phyloP scores from a whole-genome alignment of 2,797 vertebrate genomes.

The Valencia hispanica region DNA sequence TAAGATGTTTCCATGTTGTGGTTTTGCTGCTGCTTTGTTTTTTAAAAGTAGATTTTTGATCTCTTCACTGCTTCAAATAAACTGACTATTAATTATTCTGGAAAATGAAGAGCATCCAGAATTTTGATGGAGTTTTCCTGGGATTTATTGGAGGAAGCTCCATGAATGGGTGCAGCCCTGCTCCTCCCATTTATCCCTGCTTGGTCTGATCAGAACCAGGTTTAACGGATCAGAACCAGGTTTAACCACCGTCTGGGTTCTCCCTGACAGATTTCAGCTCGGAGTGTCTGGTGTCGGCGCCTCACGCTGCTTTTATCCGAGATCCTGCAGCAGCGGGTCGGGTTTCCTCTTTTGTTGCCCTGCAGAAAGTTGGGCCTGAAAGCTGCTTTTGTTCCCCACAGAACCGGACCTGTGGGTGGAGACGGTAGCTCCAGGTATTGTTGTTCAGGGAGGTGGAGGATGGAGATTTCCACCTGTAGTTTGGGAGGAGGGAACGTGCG shows the following conservation, averaged over 20 bases:
- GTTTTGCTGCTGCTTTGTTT: no score
- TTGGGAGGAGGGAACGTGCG: no score
- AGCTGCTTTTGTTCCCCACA: conserved; percentile 66
- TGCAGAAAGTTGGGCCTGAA: conserved; percentile 62
- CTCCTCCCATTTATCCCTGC: neutral
- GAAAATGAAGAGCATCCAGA: no score
- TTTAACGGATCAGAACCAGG: neutral
- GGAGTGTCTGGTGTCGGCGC: conserved; percentile 25
- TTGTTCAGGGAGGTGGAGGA: neutral
- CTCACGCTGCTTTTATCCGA: conserved; percentile 8
- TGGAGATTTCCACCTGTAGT: no score
- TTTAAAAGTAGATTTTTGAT: no score
- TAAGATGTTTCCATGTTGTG: no score
- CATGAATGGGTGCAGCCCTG: no score
- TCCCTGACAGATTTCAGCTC: neutral
- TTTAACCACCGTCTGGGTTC: neutral
- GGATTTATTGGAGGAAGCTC: neutral
- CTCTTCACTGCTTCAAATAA: no score
- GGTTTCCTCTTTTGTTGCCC: conserved; percentile 73
- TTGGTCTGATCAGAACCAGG: neutral
- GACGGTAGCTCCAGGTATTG: neutral
- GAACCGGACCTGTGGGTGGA: conserved; percentile 12
- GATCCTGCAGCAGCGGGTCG: conserved; percentile 32
- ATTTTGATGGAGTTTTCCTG: neutral
- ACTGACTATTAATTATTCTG: neutral